A percentile compares a stretch with the other conserved stretches of the same genome.
Evolutionary conservation across 2,888 invertebrate species (phyloP).

Genomic region (Phasia obesa): DNA sequence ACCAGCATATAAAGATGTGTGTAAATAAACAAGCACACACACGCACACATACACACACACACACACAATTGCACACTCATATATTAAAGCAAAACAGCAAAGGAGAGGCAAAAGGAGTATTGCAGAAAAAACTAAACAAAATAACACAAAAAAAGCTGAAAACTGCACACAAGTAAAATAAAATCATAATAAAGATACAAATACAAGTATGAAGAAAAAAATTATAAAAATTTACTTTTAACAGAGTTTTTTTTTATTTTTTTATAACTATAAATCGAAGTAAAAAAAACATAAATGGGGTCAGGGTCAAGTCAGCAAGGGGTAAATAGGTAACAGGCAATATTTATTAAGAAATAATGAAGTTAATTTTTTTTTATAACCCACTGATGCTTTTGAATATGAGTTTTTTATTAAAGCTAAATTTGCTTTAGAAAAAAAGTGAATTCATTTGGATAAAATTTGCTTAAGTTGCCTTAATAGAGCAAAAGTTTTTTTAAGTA

Average conservation of each 20-base stretch:
- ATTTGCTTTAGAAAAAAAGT: no score
- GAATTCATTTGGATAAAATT: no score
- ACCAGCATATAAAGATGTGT: slow-evolving; percentile 30
- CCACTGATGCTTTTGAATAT: no score
- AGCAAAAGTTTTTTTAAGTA: no score
- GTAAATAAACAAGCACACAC: neutral
- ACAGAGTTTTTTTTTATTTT: slow-evolving; percentile 11
- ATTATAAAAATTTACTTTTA: slow-evolving; percentile 44
- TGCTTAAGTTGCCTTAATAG: no score
- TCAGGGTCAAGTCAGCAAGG: slow-evolving; percentile 14
- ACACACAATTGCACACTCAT: no score
- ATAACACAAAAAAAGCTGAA: slow-evolving; percentile 19
- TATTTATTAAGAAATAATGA: no score
- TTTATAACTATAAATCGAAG: neutral
- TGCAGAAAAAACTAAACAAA: slow-evolving; percentile 4
- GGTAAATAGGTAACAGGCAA: no score
- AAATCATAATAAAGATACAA: slow-evolving; percentile 26
- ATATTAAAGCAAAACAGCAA: neutral
- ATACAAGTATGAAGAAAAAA: slow-evolving; percentile 13
- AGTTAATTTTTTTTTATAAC: no score
- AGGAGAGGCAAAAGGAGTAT: neutral
- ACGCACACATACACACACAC: neutral
- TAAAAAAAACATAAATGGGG: slow-evolving; percentile 1
- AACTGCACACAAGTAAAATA: slow-evolving; percentile 30
- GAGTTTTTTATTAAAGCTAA: neutral